A percentile compares a stretch with the other conserved stretches of the same genome.
These are phyloP conservation scores for Hydractinia symbiolongicarpus DNA, from an alignment of 30 jellyfish, hydroid and myxozoan species.

Conservation along the genomic window DNA sequence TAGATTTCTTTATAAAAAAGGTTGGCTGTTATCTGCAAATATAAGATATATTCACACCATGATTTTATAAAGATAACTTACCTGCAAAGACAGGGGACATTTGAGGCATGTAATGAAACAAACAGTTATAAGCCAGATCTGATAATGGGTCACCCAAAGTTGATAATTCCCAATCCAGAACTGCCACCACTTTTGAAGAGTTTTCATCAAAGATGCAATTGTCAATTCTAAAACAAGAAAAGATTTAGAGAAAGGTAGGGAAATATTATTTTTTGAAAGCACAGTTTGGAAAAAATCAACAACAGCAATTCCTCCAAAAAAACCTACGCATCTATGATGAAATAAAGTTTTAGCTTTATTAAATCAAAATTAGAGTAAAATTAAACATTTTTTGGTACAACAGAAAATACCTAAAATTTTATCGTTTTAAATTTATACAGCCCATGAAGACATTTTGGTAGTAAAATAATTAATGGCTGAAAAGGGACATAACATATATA, in stretches of 20 bases:
- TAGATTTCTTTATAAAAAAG: neutral
- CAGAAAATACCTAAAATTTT: too few relatives aligned
- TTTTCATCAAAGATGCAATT: slow-evolving; percentile 67
- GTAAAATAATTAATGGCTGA: too few relatives aligned
- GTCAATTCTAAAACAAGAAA: slow-evolving; percentile 46
- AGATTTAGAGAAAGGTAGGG: neutral
- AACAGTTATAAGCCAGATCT: slow-evolving; percentile 78
- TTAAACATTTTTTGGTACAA: too few relatives aligned
- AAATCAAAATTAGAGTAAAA: too few relatives aligned
- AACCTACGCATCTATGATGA: too few relatives aligned
- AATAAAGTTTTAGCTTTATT: too few relatives aligned
- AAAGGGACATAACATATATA: too few relatives aligned
- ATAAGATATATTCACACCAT: neutral
- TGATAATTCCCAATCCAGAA: slow-evolving; percentile 91
- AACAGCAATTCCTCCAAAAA: neutral
- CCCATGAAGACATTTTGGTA: too few relatives aligned
- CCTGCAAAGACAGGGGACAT: slow-evolving; percentile 52
- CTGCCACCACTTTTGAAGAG: slow-evolving; percentile 61
- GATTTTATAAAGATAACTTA: neutral
- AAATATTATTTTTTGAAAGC: too few relatives aligned
- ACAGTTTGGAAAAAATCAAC: neutral
- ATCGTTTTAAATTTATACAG: too few relatives aligned
- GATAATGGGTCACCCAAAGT: slow-evolving; percentile 92
- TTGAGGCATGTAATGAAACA: slow-evolving; percentile 48
- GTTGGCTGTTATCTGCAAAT: neutral